Evolutionary conservation across 1,140 invertebrate genomes (phyloP).

Genomic region (Zaprionus ornatus): DNA sequence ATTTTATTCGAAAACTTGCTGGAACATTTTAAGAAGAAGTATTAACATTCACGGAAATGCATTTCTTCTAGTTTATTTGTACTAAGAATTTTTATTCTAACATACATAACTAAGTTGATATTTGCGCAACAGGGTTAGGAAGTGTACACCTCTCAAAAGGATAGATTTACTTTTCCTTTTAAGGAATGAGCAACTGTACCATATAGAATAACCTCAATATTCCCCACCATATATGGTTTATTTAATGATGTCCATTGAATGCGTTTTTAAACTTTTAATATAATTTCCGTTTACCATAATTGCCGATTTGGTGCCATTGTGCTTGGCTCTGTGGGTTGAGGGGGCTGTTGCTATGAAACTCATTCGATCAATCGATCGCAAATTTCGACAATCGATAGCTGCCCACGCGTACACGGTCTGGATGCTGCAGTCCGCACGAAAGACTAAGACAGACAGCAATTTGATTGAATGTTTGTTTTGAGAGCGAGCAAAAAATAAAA

Average conservation of each 20-base stretch:
- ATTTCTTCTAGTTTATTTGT: too few species aligned
- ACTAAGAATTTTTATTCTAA: too few species aligned
- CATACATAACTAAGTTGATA: too few species aligned
- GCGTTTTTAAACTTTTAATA: slow-evolving; percentile 27
- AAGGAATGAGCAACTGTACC: neutral
- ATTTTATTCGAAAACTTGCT: too few species aligned
- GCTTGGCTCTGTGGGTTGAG: neutral
- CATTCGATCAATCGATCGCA: slow-evolving; percentile 17
- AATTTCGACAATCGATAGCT: slow-evolving; percentile 53
- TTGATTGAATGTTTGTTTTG: slow-evolving; percentile 74
- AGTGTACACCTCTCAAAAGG: neutral
- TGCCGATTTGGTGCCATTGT: slow-evolving; percentile 35
- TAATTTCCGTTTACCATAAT: slow-evolving; percentile 34
- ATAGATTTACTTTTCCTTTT: slow-evolving; percentile 4
- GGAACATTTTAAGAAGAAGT: too few species aligned
- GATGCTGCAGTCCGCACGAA: slow-evolving; percentile 9
- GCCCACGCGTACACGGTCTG: slow-evolving; percentile 50
- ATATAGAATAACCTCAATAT: neutral
- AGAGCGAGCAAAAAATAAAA: slow-evolving; percentile 24
- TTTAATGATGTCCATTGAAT: slow-evolving; percentile 41
- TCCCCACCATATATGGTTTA: slow-evolving; percentile 3
- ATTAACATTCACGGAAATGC: too few species aligned
- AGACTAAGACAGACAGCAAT: slow-evolving; percentile 33
- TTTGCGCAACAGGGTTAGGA: too few species aligned
- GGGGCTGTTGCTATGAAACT: slow-evolving; percentile 24